Evolutionary conservation across 2,888 invertebrate genomes (phyloP).

Genomic region (Biston stratarius): DNA sequence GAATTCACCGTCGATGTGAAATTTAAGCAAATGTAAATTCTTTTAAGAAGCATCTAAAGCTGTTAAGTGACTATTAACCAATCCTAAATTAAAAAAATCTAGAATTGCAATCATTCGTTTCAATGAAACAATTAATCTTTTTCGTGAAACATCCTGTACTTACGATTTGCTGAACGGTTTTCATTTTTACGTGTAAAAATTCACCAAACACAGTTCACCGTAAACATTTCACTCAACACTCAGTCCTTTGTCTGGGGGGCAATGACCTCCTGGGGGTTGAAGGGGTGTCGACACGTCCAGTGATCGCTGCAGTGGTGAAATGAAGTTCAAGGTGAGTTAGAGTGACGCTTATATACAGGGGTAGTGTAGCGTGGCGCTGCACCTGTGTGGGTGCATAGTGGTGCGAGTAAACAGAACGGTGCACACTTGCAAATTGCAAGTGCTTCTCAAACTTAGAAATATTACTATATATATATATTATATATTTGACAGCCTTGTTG

Average conservation of each 20-base stretch:
- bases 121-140: too few species aligned
- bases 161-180: slow-evolving; percentile 73
- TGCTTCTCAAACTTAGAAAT: slow-evolving; percentile 57
- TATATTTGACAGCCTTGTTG: too few species aligned
- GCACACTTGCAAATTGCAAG: slow-evolving; percentile 60
- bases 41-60: too few species aligned
- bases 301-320: slow-evolving; percentile 66
- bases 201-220: slow-evolving; percentile 66
- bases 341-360: slow-evolving; percentile 80
- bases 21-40: too few species aligned
- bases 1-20: too few species aligned
- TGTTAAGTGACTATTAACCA: too few species aligned
- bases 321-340: slow-evolving; percentile 84
- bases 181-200: slow-evolving; percentile 61
- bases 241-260: slow-evolving; percentile 42
- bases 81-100: too few species aligned
- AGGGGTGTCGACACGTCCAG: slow-evolving; percentile 39
- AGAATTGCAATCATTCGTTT: too few species aligned
- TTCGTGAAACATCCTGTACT: too few species aligned
- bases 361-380: slow-evolving; percentile 74
- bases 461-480: too few species aligned
- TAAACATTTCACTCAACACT: slow-evolving; percentile 56
- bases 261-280: slow-evolving; percentile 43
- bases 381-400: slow-evolving; percentile 54
- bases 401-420: slow-evolving; percentile 48